A percentile compares a stretch with the other conserved stretches of the same genome.
These are phyloP conservation scores for Drosophila colorata DNA, from an alignment of 2,888 invertebrate genomes.

Conservation along the genomic window DNA sequence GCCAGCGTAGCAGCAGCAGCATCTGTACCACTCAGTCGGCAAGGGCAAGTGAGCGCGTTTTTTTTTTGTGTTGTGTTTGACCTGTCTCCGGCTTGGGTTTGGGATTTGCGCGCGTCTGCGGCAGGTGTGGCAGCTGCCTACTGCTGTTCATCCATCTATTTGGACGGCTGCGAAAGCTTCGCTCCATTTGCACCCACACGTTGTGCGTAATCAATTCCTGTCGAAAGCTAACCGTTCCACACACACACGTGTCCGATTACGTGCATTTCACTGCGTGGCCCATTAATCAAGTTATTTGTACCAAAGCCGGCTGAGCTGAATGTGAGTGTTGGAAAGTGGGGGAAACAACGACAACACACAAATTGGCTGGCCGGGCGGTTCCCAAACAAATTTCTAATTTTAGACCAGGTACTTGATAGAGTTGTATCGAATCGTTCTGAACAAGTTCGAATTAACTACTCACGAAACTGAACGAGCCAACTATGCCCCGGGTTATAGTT, in stretches of 20 bases:
- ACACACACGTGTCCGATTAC: constrained; percentile 54
- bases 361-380: constrained; percentile 22
- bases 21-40: constrained; percentile 70
- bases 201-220: constrained; percentile 52
- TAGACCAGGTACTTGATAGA: constrained; percentile 50
- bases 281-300: constrained; percentile 60
- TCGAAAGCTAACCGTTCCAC: constrained; percentile 24
- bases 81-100: constrained; percentile 52
- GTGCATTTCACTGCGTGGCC: constrained; percentile 28
- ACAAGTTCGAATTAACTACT: not conserved
- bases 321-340: constrained; percentile 8
- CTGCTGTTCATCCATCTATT: not conserved
- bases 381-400: constrained; percentile 59
- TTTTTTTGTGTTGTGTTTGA: constrained; percentile 47
- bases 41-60: constrained; percentile 69
- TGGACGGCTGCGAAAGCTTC: constrained; percentile 2
- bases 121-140: constrained; percentile 53
- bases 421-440: not conserved
- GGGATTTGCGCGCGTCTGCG: constrained; percentile 45
- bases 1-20: constrained; percentile 73
- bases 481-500: not conserved
- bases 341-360: not conserved
- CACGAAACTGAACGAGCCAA: not conserved
- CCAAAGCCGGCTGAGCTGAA: constrained; percentile 42
- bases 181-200: constrained; percentile 8